Percentiles rank a stretch among this genome's conserved stretches.
Evolutionary conservation across 2,888 invertebrate genomes (phyloP).

Genomic region (Lydus trimaculatus): DNA sequence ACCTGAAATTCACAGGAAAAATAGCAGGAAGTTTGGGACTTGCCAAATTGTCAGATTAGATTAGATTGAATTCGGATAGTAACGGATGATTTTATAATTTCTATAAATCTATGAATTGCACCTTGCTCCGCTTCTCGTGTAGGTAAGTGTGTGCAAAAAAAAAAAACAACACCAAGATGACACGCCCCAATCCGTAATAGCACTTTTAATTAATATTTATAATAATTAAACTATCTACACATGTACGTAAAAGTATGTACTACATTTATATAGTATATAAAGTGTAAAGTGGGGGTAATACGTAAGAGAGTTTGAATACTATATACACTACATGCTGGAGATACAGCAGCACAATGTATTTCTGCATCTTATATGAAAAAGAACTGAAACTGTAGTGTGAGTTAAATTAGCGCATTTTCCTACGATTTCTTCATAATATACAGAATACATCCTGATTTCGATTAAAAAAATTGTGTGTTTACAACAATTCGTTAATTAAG

Average conservation of each 20-base stretch:
- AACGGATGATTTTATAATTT: not conserved
- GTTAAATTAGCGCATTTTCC: not conserved
- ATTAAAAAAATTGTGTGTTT: not conserved
- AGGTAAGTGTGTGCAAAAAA: too few relatives aligned
- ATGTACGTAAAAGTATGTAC: not conserved
- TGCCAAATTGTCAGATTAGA: not conserved
- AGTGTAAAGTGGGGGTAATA: conserved; percentile 16
- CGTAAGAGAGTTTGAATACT: conserved; percentile 17
- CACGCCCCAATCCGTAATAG: not conserved
- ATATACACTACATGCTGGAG: conserved; percentile 19
- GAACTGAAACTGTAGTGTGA: not conserved
- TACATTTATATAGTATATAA: not conserved
- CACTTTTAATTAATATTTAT: conserved; percentile 1
- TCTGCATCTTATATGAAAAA: conserved; percentile 25
- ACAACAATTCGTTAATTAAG: not conserved
- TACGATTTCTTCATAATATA: not conserved
- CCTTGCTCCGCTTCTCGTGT: too few relatives aligned
- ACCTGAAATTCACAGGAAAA: not conserved
- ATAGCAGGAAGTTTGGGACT: not conserved
- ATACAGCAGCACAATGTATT: conserved; percentile 24
- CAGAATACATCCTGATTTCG: not conserved
- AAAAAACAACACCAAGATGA: not conserved
- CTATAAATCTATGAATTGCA: too few relatives aligned
- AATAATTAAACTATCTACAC: conserved; percentile 1
- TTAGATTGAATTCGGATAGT: not conserved